Base-by-base conservation (phyloP, 2,113 vertebrate species). In the Dipodomys ordii region DNA sequence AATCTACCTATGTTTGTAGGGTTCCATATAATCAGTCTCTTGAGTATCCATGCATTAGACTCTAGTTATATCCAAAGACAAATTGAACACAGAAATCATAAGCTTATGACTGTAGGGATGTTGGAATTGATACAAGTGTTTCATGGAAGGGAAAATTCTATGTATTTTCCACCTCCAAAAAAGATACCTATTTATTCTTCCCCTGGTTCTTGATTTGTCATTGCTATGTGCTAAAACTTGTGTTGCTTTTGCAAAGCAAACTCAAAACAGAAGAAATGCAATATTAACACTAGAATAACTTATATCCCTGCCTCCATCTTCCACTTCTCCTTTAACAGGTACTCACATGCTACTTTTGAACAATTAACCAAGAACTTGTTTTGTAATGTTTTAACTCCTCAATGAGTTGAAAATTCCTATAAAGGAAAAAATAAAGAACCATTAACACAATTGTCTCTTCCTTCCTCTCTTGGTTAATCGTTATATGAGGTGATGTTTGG, bases 381-480 rank as follows among this genome's bases (percentile, higher is more conserved):
- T 39, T 80, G 49, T 83, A 49, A 23, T 92, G 20, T 83, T 85
- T 93, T 83, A 80, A 35, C 72, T 91, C n/a, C 64, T n/a, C 88
- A 81, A 35, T 79, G 76, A 90, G 27, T 32, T 27, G 65, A 46
- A 91, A 3, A 65, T 92, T 90, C 9, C 13, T 93, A 12, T 80
- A 65, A 88, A 57, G 12, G 71, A 67, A 82, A 25, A 67, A 7
- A 72, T 57, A 82, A 12, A 39, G 10, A 87, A 77, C 69, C 32
- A 44, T 46, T 7, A 72, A 16, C 35, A 39, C 83, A 7, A 32
- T 71, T 71, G 7, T 19, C 25, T 82, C 68, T 35, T 20, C 60
- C 81, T 62, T 13, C 53, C 53, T 57, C 49, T 53, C 4, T 13
- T 16, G 15, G 15, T 13, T 57, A 57, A 18, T 16, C 76, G 71